Evolutionary conservation across 2,888 invertebrate genomes (phyloP).

Genomic region (Drosophila macrospina): DNA sequence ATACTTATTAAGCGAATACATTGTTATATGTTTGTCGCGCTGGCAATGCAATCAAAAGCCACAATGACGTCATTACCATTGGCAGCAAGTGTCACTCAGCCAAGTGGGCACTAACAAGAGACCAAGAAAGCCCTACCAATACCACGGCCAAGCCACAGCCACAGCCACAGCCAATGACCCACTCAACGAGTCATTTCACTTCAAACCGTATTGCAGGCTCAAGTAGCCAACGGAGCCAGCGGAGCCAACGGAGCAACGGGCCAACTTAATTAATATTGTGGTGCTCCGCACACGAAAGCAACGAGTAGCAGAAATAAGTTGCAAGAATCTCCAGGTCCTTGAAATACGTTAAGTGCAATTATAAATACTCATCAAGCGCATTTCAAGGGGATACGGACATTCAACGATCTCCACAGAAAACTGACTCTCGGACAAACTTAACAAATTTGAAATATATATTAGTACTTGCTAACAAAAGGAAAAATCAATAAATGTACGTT

Average conservation of each 20-base stretch:
- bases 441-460: constrained; percentile 50
- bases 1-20: constrained; percentile 22
- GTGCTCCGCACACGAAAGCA: constrained; percentile 5
- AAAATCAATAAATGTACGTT: constrained; percentile 57
- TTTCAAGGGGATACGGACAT: constrained; percentile 55
- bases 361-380: constrained; percentile 68
- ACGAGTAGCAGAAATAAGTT: constrained; percentile 13
- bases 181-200: constrained; percentile 57
- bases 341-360: constrained; percentile 71
- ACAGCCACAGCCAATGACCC: constrained; percentile 41
- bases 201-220: constrained; percentile 47
- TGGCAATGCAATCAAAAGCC: constrained; percentile 43
- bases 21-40: constrained; percentile 10
- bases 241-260: constrained; percentile 53
- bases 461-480: constrained; percentile 28
- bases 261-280: constrained; percentile 74
- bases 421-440: constrained; percentile 50
- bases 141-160: constrained; percentile 2
- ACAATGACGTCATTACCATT: constrained; percentile 75
- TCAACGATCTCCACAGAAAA: constrained; percentile 21
- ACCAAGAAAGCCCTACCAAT: constrained; percentile 26
- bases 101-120: constrained; percentile 43
- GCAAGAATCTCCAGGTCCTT: constrained; percentile 1
- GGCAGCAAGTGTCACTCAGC: constrained; percentile 64
- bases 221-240: constrained; percentile 36